A percentile compares a stretch with the other conserved stretches of the same genome.
Conservation (phyloP, 2,797 vertebrate genomes). For the Pitangus sulphuratus region DNA sequence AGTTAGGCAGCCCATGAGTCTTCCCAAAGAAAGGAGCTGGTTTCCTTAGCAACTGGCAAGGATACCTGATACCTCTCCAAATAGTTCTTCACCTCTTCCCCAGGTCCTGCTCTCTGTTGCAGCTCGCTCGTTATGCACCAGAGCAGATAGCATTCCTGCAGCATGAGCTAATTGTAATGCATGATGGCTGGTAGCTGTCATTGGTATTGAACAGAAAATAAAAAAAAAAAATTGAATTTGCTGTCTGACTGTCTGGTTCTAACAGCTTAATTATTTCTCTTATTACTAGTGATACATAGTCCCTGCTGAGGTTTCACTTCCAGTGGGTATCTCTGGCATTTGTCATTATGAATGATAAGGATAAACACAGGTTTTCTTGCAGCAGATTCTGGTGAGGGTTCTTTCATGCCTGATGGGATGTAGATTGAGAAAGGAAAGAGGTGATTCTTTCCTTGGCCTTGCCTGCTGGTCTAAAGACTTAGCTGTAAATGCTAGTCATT, state of each 20-base stretch:
- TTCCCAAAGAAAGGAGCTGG: not conserved
- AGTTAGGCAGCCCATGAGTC: not conserved
- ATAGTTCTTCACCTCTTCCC: not conserved
- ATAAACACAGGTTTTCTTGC: slow-evolving; percentile 8
- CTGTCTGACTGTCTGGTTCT: slow-evolving; percentile 24
- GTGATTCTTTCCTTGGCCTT: not conserved
- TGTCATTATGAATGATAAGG: not conserved
- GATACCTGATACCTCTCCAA: not conserved
- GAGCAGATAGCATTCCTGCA: slow-evolving; percentile 24
- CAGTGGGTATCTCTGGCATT: not conserved
- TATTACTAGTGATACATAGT: slow-evolving; percentile 25
- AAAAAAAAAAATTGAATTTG: slow-evolving; percentile 43
- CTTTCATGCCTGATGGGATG: not conserved
- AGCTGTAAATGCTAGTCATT: not conserved
- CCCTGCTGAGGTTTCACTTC: slow-evolving; percentile 26
- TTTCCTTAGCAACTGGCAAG: slow-evolving; percentile 48
- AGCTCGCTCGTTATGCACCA: not conserved
- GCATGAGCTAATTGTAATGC: slow-evolving; percentile 41
- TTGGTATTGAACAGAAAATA: not conserved
- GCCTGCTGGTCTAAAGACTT: not conserved
- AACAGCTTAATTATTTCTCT: slow-evolving; percentile 54
- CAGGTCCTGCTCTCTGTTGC: not conserved
- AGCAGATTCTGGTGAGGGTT: not conserved
- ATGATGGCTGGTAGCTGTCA: not conserved
- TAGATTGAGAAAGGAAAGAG: not conserved